Evolutionary conservation across 2,113 vertebrate species (phyloP).

Genomic region (Equus quagga): DNA sequence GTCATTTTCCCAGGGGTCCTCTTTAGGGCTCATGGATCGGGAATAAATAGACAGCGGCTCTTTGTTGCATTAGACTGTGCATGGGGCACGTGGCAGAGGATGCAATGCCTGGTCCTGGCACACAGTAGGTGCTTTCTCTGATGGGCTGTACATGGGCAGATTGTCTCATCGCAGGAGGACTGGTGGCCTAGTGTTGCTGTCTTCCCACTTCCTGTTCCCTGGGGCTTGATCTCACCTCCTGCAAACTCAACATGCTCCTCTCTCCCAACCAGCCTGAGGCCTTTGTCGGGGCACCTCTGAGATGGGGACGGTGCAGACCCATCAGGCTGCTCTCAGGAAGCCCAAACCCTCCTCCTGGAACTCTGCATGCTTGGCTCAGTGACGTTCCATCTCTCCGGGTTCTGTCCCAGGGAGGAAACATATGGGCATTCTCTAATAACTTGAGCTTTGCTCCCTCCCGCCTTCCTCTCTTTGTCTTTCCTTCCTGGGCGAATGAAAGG

Average conservation of each 20-base stretch:
- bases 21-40: not conserved
- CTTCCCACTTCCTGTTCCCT: not conserved
- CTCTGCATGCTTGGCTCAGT: constrained; percentile 48
- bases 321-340: constrained; percentile 58
- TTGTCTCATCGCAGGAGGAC: not conserved
- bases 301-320: not conserved
- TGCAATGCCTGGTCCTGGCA: accelerated
- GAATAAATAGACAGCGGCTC: not conserved
- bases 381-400: constrained; percentile 60
- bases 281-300: not conserved
- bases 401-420: constrained; percentile 72
- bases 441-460: constrained; percentile 71
- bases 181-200: not conserved
- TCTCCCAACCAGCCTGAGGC: not conserved
- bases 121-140: not conserved
- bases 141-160: not conserved
- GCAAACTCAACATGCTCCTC: not conserved
- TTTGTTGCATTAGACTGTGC: not conserved
- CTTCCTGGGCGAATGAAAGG: constrained; percentile 78
- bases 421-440: constrained; percentile 76
- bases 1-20: not conserved
- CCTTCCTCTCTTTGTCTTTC: constrained; percentile 70
- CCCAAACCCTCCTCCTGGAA: constrained; percentile 52
- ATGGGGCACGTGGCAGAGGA: not conserved
- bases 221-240: not conserved